Evolutionary conservation across 2,797 vertebrate genomes (phyloP), one percentile per base, ranked within the genome.

Genomic region (Sparus aurata): DNA sequence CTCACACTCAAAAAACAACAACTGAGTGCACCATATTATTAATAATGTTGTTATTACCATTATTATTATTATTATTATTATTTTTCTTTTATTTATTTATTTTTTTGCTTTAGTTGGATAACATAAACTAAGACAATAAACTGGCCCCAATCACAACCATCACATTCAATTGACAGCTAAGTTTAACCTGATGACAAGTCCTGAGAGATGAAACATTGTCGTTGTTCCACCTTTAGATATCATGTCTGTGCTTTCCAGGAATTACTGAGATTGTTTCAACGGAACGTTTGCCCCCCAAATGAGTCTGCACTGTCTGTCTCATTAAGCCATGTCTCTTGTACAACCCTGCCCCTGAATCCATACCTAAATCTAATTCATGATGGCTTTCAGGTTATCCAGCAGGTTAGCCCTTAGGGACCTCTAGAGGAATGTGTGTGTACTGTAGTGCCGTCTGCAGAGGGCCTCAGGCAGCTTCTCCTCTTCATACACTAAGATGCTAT

Each of bases 361-460:
- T 22, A 9, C 17, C 2, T n/a, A 9, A 13, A 9, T 41, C 9
- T 46, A 1, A 6, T 57, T 13, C 52, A 4, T 12, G 15, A 47
- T 23, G 8, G 3, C 38, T 17, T 47, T 45, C 27, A 27, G 27
- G 27, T 27, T 27, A 27, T 20, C 16, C 16, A n/a, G 54, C 54
- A 49, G 15, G 25, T 43, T 30, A 13, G n/a, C 23, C 30, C 22
- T 16, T 58, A 22, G 27, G 18, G 62, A 22, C 20, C 57, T 43
- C 54, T 64, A n/a, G 25, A 73, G 66, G 69, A 64, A 55, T 30
- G 53, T 46, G 3, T 12, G 58, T 46, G 43, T 20, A 60, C 54
- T 60, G 61, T 18, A 18, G 25, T 7, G 45, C 38, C 43, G n/a
- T 23, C 16, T 25, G n/a, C 6, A 22, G 27, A 49, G 20, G 23